These are phyloP conservation scores for Archaeoteleia sp. DNA, from an alignment of 2,888 invertebrate species.

Conservation along the genomic window DNA sequence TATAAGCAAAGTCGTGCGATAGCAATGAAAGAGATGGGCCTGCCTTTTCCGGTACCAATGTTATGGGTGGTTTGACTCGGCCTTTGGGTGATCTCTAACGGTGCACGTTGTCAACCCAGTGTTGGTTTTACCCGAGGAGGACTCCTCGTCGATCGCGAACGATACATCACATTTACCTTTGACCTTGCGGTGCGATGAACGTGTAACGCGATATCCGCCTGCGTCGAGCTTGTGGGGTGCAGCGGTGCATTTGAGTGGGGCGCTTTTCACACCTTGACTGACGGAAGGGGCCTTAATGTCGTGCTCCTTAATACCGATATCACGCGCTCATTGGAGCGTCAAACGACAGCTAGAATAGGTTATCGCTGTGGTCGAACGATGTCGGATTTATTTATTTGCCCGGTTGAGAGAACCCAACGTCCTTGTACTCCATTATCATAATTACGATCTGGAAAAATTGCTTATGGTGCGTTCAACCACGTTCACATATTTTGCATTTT, in stretches of 20 bases:
- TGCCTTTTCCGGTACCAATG: conserved; percentile 23
- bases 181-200: conserved; percentile 5
- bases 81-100: conserved; percentile 23
- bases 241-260: not conserved
- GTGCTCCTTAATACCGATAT: conserved; percentile 14
- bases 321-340: conserved; percentile 12
- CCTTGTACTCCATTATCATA: conserved; percentile 27
- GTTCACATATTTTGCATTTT: too few relatives aligned
- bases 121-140: not conserved
- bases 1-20: too few relatives aligned
- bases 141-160: conserved; percentile 2
- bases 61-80: conserved; percentile 17
- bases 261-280: conserved; percentile 11
- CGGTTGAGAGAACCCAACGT: too few relatives aligned
- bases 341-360: not conserved
- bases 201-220: conserved; percentile 20
- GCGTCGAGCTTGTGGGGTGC: conserved; percentile 8
- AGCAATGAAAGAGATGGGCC: conserved; percentile 5
- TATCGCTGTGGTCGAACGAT: too few relatives aligned
- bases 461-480: too few relatives aligned
- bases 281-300: conserved; percentile 16
- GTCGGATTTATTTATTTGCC: too few relatives aligned
- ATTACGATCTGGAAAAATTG: too few relatives aligned
- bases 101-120: conserved; percentile 6
- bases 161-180: conserved; percentile 16